phyloP scores from a whole-genome alignment of 2,113 vertebrate genomes.

The Trinectes maculatus region DNA sequence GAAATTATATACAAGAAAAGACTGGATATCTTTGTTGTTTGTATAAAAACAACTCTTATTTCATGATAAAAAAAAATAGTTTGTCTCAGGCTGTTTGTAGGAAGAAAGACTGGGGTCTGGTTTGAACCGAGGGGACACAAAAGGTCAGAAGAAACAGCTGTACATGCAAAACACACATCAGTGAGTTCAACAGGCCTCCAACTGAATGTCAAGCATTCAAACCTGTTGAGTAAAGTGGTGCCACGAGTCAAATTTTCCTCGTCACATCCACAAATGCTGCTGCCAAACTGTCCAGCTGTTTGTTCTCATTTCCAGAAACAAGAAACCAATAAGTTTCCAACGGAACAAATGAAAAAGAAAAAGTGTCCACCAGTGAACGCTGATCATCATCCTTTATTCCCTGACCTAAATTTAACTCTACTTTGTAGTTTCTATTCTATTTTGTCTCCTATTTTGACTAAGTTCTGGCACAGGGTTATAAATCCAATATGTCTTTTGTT shows the following conservation, averaged over 20 bases:
- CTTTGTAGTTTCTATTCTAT: background rate
- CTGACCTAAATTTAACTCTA: no score
- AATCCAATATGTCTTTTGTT: no score
- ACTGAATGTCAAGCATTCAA: background rate
- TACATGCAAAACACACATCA: background rate
- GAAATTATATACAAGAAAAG: no score
- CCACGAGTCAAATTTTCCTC: background rate
- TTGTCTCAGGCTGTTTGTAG: background rate
- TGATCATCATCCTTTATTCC: no score
- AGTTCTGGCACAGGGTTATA: background rate
- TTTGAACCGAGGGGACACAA: no score
- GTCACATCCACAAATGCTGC: background rate
- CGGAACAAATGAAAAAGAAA: background rate
- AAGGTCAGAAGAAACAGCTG: slow-evolving; percentile 2
- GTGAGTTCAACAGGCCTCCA: background rate
- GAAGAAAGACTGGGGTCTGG: no score
- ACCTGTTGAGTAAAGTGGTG: background rate
- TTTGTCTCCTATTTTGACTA: background rate
- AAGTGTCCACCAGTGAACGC: background rate
- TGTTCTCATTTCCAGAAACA: background rate
- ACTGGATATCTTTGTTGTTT: no score
- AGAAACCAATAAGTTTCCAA: background rate
- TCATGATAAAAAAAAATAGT: no score
- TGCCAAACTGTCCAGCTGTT: slow-evolving; percentile 15
- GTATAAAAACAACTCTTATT: no score